These are phyloP conservation scores for Mormyrus iriodes DNA, from an alignment of 2,113 vertebrate species.

Conservation along the genomic window DNA sequence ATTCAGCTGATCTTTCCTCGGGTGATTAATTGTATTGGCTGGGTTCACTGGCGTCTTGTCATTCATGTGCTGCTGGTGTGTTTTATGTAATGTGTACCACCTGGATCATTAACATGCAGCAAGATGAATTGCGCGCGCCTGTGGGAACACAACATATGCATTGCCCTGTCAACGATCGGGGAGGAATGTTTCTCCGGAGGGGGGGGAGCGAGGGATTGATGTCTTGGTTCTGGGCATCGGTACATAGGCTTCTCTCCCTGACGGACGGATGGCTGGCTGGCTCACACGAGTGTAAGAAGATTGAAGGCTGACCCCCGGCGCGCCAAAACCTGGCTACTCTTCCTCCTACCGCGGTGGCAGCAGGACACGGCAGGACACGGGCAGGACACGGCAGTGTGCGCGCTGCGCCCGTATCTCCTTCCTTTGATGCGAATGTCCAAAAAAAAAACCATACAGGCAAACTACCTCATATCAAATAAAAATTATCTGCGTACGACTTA, in stretches of 20 bases:
- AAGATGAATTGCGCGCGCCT: not conserved
- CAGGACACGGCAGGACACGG: not conserved
- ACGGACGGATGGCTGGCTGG: not conserved
- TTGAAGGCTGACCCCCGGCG: not conserved
- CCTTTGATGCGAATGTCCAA: not conserved
- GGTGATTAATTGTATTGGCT: not conserved
- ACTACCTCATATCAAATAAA: not conserved
- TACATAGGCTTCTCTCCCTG: not conserved
- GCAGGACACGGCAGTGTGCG: not conserved
- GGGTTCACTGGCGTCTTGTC: not conserved
- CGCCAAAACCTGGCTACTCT: not conserved
- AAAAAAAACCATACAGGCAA: not conserved
- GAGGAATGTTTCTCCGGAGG: not conserved
- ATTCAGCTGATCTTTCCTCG: not conserved
- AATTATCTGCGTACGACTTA: not conserved
- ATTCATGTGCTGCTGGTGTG: not conserved
- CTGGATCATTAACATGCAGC: constrained; percentile 10
- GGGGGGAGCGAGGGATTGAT: not conserved
- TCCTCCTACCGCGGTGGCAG: not conserved
- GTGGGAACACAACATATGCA: not conserved
- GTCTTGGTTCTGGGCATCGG: not conserved
- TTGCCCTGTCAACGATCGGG: not conserved
- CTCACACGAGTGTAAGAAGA: not conserved
- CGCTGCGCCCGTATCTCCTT: not conserved
- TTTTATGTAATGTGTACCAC: not conserved